A percentile compares a stretch with the other conserved stretches of the same genome.
Conservation (phyloP, 1,140 invertebrate genomes). For the Dryas iulia region DNA sequence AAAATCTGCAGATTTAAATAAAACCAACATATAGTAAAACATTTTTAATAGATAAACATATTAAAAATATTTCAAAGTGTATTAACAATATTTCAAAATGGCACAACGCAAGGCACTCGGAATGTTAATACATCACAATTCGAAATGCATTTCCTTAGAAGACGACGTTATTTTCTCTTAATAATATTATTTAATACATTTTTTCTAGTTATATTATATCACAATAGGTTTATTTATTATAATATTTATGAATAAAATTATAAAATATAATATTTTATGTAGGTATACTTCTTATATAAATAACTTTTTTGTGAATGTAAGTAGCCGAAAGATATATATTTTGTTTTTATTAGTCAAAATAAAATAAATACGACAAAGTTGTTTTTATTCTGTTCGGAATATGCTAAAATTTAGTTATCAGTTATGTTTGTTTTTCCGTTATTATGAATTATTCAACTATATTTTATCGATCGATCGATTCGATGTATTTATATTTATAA, state of each 20-base stretch:
- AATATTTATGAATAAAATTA: no score
- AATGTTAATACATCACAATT: conserved; percentile 27
- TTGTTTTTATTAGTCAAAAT: no score
- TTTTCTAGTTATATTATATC: conserved; percentile 2
- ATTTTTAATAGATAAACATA: conserved; percentile 15
- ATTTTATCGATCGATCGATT: no score
- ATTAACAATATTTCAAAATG: conserved; percentile 20
- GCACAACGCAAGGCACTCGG: conserved; percentile 29
- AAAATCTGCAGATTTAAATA: background rate
- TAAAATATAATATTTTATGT: no score
- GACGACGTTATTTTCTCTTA: background rate
- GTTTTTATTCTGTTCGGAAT: no score
- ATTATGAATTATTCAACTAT: no score
- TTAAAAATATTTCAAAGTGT: conserved; percentile 12
- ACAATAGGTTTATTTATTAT: conserved; percentile 1
- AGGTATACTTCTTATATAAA: no score
- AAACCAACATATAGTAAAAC: conserved; percentile 4
- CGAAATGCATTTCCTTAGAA: conserved; percentile 4
- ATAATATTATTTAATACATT: conserved; percentile 2
- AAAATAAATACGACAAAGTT: no score
- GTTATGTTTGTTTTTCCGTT: no score
- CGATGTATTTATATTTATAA: background rate
- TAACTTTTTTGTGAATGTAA: no score
- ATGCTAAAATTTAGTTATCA: no score
- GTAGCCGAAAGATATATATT: no score